Evolutionary conservation across 2,888 invertebrate species (phyloP), one percentile per base, ranked within the genome.

Genomic region (Machimus rusticus): DNA sequence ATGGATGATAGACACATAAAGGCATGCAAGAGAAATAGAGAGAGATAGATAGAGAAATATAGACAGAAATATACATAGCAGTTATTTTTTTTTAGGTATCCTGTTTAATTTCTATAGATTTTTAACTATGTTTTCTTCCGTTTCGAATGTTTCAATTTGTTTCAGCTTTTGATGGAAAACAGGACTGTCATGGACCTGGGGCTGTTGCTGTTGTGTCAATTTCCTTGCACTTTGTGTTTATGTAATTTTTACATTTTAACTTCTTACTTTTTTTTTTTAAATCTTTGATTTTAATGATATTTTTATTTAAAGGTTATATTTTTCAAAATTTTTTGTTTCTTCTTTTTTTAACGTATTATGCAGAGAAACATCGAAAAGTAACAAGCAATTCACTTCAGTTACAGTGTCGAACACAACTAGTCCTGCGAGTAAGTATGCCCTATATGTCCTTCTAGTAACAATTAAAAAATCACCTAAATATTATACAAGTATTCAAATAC

Each of bases 1-100:
- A 57, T 82, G 82, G 82, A n/a, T 57, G 82, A 82, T 82, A 82
- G 82, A 82, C 82, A 82, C 57, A 57, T 82, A 82, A 57, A 57
- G 57, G 82, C 82, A 82, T 82, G 82, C 82, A 82, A 81, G 82
- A 57, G 82, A 66, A 82, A 37, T 82, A 82, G 57, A 82, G 57
- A 82, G 23, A 82, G 82, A 82, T 66, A 66, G 82, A 82, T 82
- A 57, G 82, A 82, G 57, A 82, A 55, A 66, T 31, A 57, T 31
- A 82, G 82, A 82, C 82, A 57, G 82, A 57, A 82, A 82, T 82
- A 66, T 82, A 79, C 79, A 79, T 79, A 51, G 66, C 14, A 66
- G 12, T 66, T 66, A 57, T 23, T 66, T 23, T 76, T 23, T 76
- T 23, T 37, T 34, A 76, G 37, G n/a, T 37, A 9, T 76, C 34